Base-by-base conservation (phyloP, 2,113 vertebrate species). In the Zosterops pallidus region DNA sequence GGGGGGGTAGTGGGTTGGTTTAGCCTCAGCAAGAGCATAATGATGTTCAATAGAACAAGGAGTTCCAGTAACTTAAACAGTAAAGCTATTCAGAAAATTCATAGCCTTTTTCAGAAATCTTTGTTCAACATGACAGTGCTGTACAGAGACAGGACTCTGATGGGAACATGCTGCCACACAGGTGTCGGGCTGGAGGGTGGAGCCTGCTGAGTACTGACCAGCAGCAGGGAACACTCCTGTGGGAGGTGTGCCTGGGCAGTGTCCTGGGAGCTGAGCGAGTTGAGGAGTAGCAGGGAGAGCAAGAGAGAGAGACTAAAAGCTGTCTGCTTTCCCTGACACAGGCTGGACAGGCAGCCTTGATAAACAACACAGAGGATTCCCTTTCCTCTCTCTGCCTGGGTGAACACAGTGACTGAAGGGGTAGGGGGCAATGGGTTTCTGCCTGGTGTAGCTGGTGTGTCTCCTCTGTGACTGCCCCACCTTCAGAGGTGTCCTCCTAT, bases 21-120 rank as follows among this genome's bases (percentile, higher is more conserved):
- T 93, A 77, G 46, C 81, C 75, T 89, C 83, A 60, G 68, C 0
- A 0, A 90, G 67, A 76, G 37, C 55, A 69, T 19, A 69, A 60
- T 78, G 20, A 47, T 93, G 62, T 83, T 41, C 46, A 89, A 76
- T 52, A 84, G 79, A 95, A 69, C 67, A 79, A 83, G 64, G 69
- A 74, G 52, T 93, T 86, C 64, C 33, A 75, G 47, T 88, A 80
- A 53, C 21, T 74, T 88, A 62, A 93, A 53, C 62, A 87, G 78
- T 78, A 78, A 83, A 63, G 20, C 60, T 84, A 4, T 89, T 84
- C 29, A 78, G 62, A 79, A 84, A 64, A 64, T 72, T 82, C 39
- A 49, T 31, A 59, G 49, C 53, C 56, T 76, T 82, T 75, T 89
- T 35, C 57, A 72, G 67, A 81, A 82, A 26, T 46, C 47, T 68